Conservation (phyloP, 2,888 invertebrate species). For the Drosophila tripunctata region DNA sequence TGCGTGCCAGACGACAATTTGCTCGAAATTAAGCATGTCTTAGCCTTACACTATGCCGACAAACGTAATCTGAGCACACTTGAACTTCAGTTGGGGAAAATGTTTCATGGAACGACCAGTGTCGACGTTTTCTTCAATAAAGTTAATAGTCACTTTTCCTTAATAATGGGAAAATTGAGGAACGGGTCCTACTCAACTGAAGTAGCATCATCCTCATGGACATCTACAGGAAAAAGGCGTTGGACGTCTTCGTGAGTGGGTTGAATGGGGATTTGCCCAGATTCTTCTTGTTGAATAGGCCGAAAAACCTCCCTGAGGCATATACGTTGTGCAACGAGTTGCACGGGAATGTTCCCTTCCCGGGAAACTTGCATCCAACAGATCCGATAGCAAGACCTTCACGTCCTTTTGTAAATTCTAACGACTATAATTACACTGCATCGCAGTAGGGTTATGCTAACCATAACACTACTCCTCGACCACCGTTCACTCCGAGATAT, state of each 20-base stretch:
- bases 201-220: not conserved
- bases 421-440: not conserved
- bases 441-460: not conserved
- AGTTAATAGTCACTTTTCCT: not conserved
- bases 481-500: not conserved
- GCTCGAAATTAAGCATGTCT: not conserved
- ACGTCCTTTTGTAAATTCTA: no score
- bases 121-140: not conserved
- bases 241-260: not conserved
- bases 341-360: not conserved
- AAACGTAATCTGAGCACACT: not conserved
- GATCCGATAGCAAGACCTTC: not conserved
- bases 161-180: not conserved
- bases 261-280: not conserved
- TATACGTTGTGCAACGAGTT: not conserved
- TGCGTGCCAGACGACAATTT: not conserved
- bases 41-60: not conserved
- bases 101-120: not conserved
- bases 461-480: not conserved
- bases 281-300: not conserved
- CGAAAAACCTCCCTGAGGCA: not conserved
- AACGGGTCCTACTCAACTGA: not conserved
- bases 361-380: not conserved
- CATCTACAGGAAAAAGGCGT: not conserved
- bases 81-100: not conserved